Conservation (phyloP, 1,140 invertebrate species). For the Bombus balteatus region DNA sequence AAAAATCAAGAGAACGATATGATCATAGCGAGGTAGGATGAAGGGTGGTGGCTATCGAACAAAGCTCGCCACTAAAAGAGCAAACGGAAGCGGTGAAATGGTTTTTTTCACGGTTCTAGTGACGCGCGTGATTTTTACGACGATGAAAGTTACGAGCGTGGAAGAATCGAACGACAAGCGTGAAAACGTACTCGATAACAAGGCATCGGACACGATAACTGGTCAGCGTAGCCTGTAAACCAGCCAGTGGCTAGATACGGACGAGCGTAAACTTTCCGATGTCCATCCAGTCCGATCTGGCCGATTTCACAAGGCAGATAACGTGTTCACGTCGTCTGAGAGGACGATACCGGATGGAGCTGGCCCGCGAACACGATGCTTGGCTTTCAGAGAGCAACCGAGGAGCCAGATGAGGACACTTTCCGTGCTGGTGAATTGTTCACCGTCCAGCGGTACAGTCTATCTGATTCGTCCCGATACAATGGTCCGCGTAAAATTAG, state of each 20-base stretch:
- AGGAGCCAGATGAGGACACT: slow-evolving; percentile 42
- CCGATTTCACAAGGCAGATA: slow-evolving; percentile 37
- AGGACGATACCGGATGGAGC: slow-evolving; percentile 25
- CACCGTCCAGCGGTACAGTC: slow-evolving; percentile 28
- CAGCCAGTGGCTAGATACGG: slow-evolving; percentile 34
- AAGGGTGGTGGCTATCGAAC: not conserved
- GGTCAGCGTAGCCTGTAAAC: slow-evolving; percentile 31
- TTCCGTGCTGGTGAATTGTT: slow-evolving; percentile 48
- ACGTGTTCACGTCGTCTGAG: slow-evolving; percentile 21
- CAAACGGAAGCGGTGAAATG: slow-evolving; percentile 29
- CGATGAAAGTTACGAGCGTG: slow-evolving; percentile 59
- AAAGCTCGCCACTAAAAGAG: not conserved
- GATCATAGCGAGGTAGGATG: not conserved
- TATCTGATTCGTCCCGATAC: slow-evolving; percentile 50
- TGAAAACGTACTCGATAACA: slow-evolving; percentile 56
- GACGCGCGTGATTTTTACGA: slow-evolving; percentile 56
- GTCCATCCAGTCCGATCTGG: slow-evolving; percentile 47
- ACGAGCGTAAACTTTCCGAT: slow-evolving; percentile 56
- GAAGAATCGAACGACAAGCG: slow-evolving; percentile 56
- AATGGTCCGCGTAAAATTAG: slow-evolving; percentile 51
- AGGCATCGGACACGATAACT: slow-evolving; percentile 52
- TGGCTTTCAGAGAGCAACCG: slow-evolving; percentile 9
- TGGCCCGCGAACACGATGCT: not conserved
- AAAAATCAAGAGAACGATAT: not conserved
- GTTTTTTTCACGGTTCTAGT: not conserved